Base-by-base conservation (phyloP, 2,113 vertebrate species). In the Entosphenus tridentatus region DNA sequence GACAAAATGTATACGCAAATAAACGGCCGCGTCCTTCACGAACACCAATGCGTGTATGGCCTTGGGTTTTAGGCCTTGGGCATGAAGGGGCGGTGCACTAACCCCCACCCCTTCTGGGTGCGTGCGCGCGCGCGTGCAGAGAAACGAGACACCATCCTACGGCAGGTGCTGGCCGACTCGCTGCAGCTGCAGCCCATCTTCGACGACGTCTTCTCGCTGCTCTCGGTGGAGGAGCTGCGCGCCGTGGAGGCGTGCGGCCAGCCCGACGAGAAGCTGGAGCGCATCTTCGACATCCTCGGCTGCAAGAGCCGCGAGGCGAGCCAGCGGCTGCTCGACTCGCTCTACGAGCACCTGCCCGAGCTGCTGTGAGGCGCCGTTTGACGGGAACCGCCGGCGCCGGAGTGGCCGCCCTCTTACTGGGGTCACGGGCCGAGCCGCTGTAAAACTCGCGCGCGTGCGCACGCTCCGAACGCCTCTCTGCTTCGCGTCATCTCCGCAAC, bases 261-360 rank as follows among this genome's bases (percentile, higher is more conserved):
- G 68, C 87, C 88, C 0, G 92, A 97, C 76, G 92, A 97, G 78
- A 91, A 86, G 76, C 83, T 97, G 77, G 91, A 95, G 75, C 81
- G 81, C 59, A 82, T 96, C 10, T 97, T 97, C 69, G 92, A 97
- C 79, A 93, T 97, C 1, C 89, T 88, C 0, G 90, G 92, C 8
- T 85, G 90, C 55, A 97, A 96, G 79, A 97, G 92, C 79, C 92
- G 92, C 78, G 91, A 95, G 77, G 89, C 92, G 75, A 97, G 91
- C 78, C 92, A 96, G 82, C 95, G 83, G 58, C 86, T 97, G 72
- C 80, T 97, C 72, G 92, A 97, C 80, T 97, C 91, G 2, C 87
- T 97, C 76, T 97, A 97, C 78, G 86, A 89, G 78, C 92, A 97
- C 77, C 82, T 97, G 71, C 92, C 92, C 0, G 92, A 97, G 74